A percentile compares a stretch with the other conserved stretches of the same genome.
Conservation (phyloP, 2,113 vertebrate genomes). For the Phasianus colchicus region DNA sequence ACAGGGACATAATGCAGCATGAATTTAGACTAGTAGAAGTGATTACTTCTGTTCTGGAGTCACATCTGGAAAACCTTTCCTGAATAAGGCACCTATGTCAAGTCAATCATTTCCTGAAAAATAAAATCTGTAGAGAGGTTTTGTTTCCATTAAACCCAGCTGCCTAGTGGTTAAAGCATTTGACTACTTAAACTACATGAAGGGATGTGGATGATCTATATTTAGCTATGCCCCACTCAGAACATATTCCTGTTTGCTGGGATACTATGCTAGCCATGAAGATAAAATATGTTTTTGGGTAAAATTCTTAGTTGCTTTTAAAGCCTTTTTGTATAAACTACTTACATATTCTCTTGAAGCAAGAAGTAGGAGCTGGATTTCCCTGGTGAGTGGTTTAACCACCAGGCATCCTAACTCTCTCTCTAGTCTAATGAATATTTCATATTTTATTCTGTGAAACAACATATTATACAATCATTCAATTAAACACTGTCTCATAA, state of each 20-base stretch:
- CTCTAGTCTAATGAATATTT: slow-evolving; percentile 71
- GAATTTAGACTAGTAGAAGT: not conserved
- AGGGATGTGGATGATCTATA: not conserved
- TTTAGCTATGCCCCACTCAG: not conserved
- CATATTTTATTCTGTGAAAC: slow-evolving; percentile 68
- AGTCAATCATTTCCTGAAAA: slow-evolving; percentile 34
- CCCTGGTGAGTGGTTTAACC: slow-evolving; percentile 62
- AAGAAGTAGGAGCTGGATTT: slow-evolving; percentile 48
- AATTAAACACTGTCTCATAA: slow-evolving; percentile 72
- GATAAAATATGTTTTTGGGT: not conserved
- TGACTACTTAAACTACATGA: not conserved
- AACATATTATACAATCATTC: slow-evolving; percentile 74
- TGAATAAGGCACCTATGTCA: slow-evolving; percentile 30
- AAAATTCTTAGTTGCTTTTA: slow-evolving; percentile 24
- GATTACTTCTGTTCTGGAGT: slow-evolving; percentile 28
- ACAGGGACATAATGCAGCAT: not conserved
- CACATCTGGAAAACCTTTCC: slow-evolving; percentile 48
- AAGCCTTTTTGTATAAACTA: slow-evolving; percentile 25
- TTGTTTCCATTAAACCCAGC: slow-evolving; percentile 18
- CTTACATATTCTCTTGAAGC: slow-evolving; percentile 45
- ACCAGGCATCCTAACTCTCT: slow-evolving; percentile 57
- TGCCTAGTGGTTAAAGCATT: not conserved
- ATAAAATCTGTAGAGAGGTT: not conserved
- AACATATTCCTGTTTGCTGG: not conserved
- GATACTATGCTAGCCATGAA: not conserved